Conservation (phyloP, 2,888 invertebrate species). For the Hypselothyrea guttata region DNA sequence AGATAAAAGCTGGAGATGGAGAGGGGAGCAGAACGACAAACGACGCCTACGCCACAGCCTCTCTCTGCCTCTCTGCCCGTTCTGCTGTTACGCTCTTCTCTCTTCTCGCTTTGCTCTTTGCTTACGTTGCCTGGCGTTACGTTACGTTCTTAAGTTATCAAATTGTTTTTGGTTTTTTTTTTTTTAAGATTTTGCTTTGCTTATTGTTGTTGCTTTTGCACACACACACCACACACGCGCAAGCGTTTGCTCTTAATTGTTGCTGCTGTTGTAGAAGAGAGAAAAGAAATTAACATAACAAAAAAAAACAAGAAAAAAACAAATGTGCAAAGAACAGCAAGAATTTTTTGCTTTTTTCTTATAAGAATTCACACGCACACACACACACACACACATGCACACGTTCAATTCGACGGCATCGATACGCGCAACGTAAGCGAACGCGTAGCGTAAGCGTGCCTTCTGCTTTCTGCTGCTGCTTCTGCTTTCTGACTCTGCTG, state of each 20-base stretch:
- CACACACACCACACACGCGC: slow-evolving; percentile 20
- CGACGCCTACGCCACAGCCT: slow-evolving; percentile 48
- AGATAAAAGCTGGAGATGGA: slow-evolving; percentile 23
- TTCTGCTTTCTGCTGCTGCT: slow-evolving; percentile 37
- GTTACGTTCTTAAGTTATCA: slow-evolving; percentile 50
- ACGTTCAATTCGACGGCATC: slow-evolving; percentile 51
- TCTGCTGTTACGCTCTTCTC: slow-evolving; percentile 22
- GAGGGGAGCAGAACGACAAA: no score
- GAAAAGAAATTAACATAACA: slow-evolving; percentile 39
- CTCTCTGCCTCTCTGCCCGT: slow-evolving; percentile 33
- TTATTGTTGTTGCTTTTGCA: slow-evolving; percentile 15
- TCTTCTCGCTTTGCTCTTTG: no score
- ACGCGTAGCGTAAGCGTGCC: slow-evolving; percentile 55
- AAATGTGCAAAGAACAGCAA: slow-evolving; percentile 16
- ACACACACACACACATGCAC: slow-evolving; percentile 15
- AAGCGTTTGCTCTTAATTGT: slow-evolving; percentile 56
- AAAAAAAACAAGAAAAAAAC: slow-evolving; percentile 11
- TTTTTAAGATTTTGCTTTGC: slow-evolving; percentile 9
- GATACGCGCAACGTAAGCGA: slow-evolving; percentile 34
- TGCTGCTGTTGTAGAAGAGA: slow-evolving; percentile 27
- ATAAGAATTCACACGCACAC: slow-evolving; percentile 35
- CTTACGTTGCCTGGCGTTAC: no score
- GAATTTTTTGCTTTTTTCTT: slow-evolving; percentile 28
- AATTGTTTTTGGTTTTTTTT: slow-evolving; percentile 12
- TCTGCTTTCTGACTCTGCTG: slow-evolving; percentile 8